These are phyloP conservation scores for Leptestheria dahalacensis DNA, from an alignment of 1,140 invertebrate species.

Conservation along the genomic window DNA sequence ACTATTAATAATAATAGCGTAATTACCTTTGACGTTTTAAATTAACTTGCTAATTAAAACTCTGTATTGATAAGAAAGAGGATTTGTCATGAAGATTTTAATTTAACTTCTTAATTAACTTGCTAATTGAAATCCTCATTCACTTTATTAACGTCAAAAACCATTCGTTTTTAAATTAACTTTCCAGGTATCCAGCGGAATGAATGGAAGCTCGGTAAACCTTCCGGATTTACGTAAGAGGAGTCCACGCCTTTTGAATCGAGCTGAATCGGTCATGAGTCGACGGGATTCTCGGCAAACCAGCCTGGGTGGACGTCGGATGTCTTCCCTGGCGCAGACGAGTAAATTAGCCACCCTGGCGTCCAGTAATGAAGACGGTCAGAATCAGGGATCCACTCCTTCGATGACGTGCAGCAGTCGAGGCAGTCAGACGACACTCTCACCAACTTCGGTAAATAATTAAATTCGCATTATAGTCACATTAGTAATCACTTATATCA, in stretches of 20 bases:
- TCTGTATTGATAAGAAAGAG: too few relatives aligned
- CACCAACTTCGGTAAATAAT: neutral
- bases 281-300: slow-evolving; percentile 6
- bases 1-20: too few relatives aligned
- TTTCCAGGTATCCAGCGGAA: neutral
- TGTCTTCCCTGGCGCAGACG: neutral
- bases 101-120: too few relatives aligned
- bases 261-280: slow-evolving; percentile 9
- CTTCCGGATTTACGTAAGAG: slow-evolving; percentile 4
- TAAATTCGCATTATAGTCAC: neutral
- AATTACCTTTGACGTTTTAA: too few relatives aligned
- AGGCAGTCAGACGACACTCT: neutral
- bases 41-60: too few relatives aligned
- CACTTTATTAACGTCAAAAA: too few relatives aligned
- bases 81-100: too few relatives aligned
- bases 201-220: slow-evolving; percentile 9
- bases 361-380: neutral
- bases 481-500: too few relatives aligned
- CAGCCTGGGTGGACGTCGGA: neutral
- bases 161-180: neutral
- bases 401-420: neutral
- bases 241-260: slow-evolving; percentile 4
- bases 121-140: too few relatives aligned
- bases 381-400: neutral
- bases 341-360: neutral